Evolutionary conservation across 35 echinoderm and acorn worm genomes (phyloP).

Genomic region (Heliocidaris tuberculata): DNA sequence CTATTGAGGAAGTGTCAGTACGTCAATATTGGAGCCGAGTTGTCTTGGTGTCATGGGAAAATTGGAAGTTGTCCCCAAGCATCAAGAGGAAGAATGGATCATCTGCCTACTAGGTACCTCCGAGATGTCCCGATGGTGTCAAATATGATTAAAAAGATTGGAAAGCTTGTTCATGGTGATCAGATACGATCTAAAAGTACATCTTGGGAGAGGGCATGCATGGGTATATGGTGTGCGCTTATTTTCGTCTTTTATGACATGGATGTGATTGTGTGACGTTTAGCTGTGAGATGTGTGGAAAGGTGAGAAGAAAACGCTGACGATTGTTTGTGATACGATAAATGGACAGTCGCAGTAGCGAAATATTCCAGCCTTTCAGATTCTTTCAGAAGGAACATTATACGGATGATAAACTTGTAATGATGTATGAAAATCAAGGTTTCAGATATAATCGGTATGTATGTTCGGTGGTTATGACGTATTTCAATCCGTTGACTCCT

Average conservation of each 20-base stretch:
- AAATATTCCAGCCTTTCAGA: no score
- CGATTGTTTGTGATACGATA: no score
- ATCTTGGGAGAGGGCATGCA: background rate
- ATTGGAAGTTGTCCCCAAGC: background rate
- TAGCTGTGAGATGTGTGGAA: background rate
- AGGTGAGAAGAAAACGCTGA: background rate
- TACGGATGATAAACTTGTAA: no score
- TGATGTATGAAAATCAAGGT: no score
- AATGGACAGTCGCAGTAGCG: no score
- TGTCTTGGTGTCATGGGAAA: background rate
- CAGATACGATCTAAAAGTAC: background rate
- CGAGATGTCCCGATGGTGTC: background rate
- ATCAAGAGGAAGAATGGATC: background rate
- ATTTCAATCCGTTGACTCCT: no score
- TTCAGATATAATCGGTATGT: no score
- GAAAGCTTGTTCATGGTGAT: background rate
- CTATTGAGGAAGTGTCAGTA: background rate
- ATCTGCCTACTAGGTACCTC: background rate
- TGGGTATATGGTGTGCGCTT: background rate
- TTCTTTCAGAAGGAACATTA: no score
- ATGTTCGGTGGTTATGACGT: no score
- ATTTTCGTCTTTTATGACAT: background rate
- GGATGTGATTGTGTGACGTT: background rate
- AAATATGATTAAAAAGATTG: constrained; percentile 5
- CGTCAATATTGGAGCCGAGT: background rate